phyloP scores from a whole-genome alignment of 37 sponge, comb jelly and placozoan genomes.

The Cliona cf. orientalis region DNA sequence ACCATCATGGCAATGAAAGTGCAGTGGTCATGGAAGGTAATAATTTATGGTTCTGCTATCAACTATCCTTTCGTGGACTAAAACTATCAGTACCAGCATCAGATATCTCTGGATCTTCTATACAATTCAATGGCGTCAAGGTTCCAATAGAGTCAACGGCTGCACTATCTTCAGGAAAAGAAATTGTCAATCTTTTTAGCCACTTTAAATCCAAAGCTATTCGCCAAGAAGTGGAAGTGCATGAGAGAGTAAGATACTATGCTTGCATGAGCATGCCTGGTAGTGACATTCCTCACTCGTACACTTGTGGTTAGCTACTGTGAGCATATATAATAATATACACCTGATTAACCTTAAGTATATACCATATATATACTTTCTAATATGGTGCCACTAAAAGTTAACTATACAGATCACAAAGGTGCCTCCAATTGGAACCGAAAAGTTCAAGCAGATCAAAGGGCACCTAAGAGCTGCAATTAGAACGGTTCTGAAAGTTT shows the following conservation, averaged over 20 bases:
- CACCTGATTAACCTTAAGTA: no score
- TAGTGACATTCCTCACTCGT: neutral
- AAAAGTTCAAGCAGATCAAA: no score
- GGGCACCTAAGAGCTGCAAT: no score
- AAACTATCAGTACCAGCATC: neutral
- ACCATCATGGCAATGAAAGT: constrained; percentile 46
- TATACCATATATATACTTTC: no score
- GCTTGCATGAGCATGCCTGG: neutral
- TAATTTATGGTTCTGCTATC: constrained; percentile 48
- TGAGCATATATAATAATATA: no score
- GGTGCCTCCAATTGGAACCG: no score
- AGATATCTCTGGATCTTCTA: constrained; percentile 18
- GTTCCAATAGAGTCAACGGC: no score
- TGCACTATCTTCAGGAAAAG: neutral
- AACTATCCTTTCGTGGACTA: constrained; percentile 3
- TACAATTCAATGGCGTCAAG: constrained; percentile 34
- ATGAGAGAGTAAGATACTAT: constrained; percentile 17
- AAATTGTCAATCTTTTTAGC: constrained; percentile 23
- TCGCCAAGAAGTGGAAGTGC: neutral
- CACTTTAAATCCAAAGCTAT: constrained; percentile 31
- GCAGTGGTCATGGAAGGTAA: constrained; percentile 30
- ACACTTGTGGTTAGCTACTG: neutral
- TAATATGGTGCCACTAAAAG: no score
- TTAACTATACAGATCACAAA: no score
- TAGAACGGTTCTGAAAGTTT: no score